Evolutionary conservation across 2,888 invertebrate species (phyloP).

Genomic region (Apamea monoglypha): DNA sequence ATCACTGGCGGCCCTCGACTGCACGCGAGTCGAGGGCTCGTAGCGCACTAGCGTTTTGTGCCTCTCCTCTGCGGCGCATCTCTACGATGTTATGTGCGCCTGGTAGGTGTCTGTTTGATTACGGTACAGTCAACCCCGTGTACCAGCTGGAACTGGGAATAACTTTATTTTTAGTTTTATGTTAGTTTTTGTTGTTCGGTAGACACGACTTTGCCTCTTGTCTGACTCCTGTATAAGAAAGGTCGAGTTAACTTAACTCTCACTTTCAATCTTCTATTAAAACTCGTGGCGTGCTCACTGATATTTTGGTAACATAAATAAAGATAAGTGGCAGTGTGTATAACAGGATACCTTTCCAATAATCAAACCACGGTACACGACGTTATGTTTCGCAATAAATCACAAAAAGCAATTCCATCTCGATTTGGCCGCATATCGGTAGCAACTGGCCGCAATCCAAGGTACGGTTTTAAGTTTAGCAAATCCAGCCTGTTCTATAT

Average conservation of each 20-base stretch:
- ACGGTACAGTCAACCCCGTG: constrained; percentile 36
- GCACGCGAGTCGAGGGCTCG: constrained; percentile 85
- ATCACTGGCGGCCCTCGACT: constrained; percentile 88
- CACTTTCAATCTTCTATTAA: not conserved
- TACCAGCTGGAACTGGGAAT: constrained; percentile 5
- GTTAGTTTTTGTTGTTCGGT: not conserved
- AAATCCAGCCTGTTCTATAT: constrained; percentile 66
- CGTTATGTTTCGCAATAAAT: constrained; percentile 75
- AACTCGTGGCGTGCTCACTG: not conserved
- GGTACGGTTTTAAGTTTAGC: constrained; percentile 76
- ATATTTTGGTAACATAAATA: not conserved
- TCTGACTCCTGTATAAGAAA: not conserved
- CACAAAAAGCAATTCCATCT: constrained; percentile 75
- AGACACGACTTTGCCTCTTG: not conserved
- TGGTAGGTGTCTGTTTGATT: constrained; percentile 72
- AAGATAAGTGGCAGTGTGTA: not conserved
- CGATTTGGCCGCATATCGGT: constrained; percentile 73
- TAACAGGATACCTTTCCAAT: constrained; percentile 65
- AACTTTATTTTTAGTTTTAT: constrained; percentile 5
- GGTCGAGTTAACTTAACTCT: not conserved
- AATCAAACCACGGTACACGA: constrained; percentile 65
- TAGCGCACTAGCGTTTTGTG: constrained; percentile 88
- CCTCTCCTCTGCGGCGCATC: constrained; percentile 81
- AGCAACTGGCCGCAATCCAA: constrained; percentile 80
- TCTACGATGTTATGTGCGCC: constrained; percentile 74